phyloP scores from a whole-genome alignment of 1,140 invertebrate genomes.

The Drosophila bipectinata region DNA sequence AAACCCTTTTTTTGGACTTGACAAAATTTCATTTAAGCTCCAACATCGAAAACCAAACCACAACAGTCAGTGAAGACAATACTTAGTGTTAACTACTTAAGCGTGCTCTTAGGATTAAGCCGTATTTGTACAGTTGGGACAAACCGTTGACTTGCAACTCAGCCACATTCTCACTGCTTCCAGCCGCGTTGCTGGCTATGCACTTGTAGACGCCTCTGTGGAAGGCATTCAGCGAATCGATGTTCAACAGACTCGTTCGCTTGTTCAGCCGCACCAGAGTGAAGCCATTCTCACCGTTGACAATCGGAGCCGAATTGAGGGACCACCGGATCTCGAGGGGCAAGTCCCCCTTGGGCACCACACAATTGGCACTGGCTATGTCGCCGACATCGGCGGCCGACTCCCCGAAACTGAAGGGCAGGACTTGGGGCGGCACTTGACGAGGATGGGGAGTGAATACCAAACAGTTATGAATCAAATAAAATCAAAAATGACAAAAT shows the following conservation, averaged over 20 bases:
- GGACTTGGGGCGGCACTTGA: conserved; percentile 84
- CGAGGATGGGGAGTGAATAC: conserved; percentile 8
- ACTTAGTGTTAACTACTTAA: conserved; percentile 33
- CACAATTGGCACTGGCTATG: conserved; percentile 85
- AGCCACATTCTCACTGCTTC: conserved; percentile 84
- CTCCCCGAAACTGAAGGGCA: conserved; percentile 85
- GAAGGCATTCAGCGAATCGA: conserved; percentile 83
- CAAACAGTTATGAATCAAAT: conserved; percentile 43
- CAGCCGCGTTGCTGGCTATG: conserved; percentile 86
- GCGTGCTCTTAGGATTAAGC: conserved; percentile 44
- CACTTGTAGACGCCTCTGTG: conserved; percentile 86
- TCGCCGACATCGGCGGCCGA: conserved; percentile 86
- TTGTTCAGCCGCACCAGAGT: conserved; percentile 63
- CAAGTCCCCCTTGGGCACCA: conserved; percentile 85
- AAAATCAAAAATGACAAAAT: conserved; percentile 24
- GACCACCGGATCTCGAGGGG: conserved; percentile 85
- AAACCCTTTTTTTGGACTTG: not conserved
- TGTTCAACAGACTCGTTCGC: conserved; percentile 75
- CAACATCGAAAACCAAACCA: conserved; percentile 51
- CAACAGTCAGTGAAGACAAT: conserved; percentile 40
- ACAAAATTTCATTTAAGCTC: conserved; percentile 26
- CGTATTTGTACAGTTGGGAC: conserved; percentile 28
- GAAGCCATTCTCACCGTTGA: conserved; percentile 74
- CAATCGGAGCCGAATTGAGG: conserved; percentile 80
- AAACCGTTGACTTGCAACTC: conserved; percentile 87